Evolutionary conservation across 2,113 vertebrate genomes (phyloP), one percentile per base, ranked within the genome.

Genomic region (Panurus biarmicus): DNA sequence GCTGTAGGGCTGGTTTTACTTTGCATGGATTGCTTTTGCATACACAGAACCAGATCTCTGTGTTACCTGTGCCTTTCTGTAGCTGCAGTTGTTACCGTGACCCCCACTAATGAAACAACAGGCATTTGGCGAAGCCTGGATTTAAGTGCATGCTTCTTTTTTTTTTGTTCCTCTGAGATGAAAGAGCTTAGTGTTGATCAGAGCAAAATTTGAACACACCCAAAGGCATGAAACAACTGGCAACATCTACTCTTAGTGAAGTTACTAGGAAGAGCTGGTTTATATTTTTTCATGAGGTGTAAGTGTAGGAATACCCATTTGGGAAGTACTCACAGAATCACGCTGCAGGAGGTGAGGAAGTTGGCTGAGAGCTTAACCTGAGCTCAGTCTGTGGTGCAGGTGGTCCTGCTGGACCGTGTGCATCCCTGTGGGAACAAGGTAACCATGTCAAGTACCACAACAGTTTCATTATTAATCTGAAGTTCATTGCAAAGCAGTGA

Each of bases 341-440:
- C 5, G 0, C 50, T 60, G 35, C 29, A 42, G 42, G n/a, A 35
- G 61, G 10, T 5, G 16, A 7, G 22, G n/a, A 48, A 48, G 47
- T 56, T 75, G n/a, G 47, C 47, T 62, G 33, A 64, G 57, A 51
- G 70, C 13, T 66, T 58, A 36, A 60, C 24, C 42, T 66, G n/a
- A 71, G 62, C 40, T 78, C 48, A 33, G 26, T 7, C 2, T 0
- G 0, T 12, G 58, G 21, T 44, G 31, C 53, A 71, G 54, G 53
- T 57, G 44, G 40, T 75, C 47, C 53, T 84, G 40, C 56, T 67
- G 61, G 42, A 58, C 74, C 38, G 57, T 51, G 45, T 40, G 25
- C 50, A 45, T 45, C 54, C 28, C 25, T 40, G 8, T 0, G 5
- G 67, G 54, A 62, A 11, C 14, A 81, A 40, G 28, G 16, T 42